Evolutionary conservation across 30 jellyfish, hydroid and myxozoan genomes (phyloP), one percentile per base, ranked within the genome.

Genomic region (Aurelia coerulea): DNA sequence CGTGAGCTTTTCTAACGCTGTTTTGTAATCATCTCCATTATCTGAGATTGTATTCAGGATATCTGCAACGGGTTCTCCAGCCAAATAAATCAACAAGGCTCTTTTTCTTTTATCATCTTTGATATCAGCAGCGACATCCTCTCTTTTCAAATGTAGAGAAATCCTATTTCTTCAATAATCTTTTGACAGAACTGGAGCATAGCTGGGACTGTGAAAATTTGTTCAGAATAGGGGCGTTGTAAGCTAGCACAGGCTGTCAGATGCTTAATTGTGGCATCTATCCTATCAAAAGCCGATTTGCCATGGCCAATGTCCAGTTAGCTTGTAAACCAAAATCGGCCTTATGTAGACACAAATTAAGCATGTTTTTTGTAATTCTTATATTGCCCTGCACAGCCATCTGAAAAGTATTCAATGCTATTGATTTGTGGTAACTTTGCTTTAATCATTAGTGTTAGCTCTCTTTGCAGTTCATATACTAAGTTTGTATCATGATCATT

Each of bases 251-350:
- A 6, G 29, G 80, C 80, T 46, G 17, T 56, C 39, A 69, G 18
- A 18, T 81, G 51, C 56, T 84, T 84, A 41, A 84, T 91, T 37
- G 90, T 74, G 39, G 84, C 93, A 10, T 91, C 93, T 37, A 84
- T 59, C 41, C 93, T 91, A 74, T 84, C 93, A 63, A 86, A 84
- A 31, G 92, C 88, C 31, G 79, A 63, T 65, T 86, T 86, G 39
- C 88, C 93, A 76, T 86, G 95, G 71, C 92, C 75, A 85, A 86
- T n/a, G 18, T 52, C 94, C 87, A 84, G 29, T 74, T 85, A 19
- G 92, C 93, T 10, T 37, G 60, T 23, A 76, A 12, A n/a, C 46
- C 74, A 76, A 59, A 75, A 34, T 85, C 95, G 6, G 56, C 35
- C 50, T 65, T 17, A 68, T 85, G 86, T 18, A 14, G 51, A 52